Base-by-base conservation (phyloP, 2,797 vertebrate genomes). In the Syngnathus acus region DNA sequence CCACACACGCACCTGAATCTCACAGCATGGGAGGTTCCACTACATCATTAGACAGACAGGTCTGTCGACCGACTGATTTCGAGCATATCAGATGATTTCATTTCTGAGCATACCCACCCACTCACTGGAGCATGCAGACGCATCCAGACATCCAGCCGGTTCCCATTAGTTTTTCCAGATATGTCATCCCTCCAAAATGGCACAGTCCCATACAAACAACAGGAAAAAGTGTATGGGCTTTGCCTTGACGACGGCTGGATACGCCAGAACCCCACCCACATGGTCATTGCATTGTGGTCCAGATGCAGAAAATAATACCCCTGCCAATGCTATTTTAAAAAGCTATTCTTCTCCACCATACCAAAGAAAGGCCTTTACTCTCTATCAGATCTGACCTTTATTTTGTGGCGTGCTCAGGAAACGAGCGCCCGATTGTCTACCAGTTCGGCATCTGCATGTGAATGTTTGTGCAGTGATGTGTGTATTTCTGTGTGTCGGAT, bases 311-410 rank as follows among this genome's bases (percentile, higher is more conserved):
- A 67, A 83, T 67, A 79, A 77, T 71, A 70, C 64, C 68, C 66
- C 53, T 68, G n/a, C 67, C 64, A 14, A 45, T 40, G 43, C 78
- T 84, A 78, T 87, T 87, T 82, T 71, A 79, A 76, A 58, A n/a
- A 32, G 32, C 80, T 71, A 85, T 88, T 88, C 81, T 87, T 80
- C 80, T 69, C 7, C 11, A 37, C 40, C 38, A 37, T 51, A 43
- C 63, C 16, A 45, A 76, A 72, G 61, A 78, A 78, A 80, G 72
- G 62, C 58, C 43, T 73, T 75, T 70, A 65, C 65, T 64, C 71
- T 55, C 55, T 42, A 78, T 85, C 82, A 82, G 67, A 79, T 82
- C 38, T 88, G 76, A 86, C 84, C 82, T 84, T 86, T 83, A 74
- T 66, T 73, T 68, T 65, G 51, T 74, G 68, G 71, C 66, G 65